Base-by-base conservation (phyloP, 2,888 invertebrate species). In the Drosophila ochracea region DNA sequence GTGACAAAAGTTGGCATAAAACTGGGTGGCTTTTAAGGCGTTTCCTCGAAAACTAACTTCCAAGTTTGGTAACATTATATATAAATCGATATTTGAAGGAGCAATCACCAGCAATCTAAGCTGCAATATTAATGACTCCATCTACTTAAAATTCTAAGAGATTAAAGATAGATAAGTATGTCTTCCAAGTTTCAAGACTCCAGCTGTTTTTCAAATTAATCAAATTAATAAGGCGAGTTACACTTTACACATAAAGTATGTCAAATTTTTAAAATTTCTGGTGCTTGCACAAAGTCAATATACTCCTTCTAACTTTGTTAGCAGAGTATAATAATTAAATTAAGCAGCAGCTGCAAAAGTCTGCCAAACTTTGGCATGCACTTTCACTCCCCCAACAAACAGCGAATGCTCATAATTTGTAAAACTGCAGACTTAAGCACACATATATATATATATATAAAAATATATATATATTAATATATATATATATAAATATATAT, bases 381-480 rank as follows among this genome's bases (percentile, higher is more conserved):
- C 41, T 41, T 63, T 39, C 35, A 55, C 71, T 55, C 49, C 49
- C 49, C 13, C 57, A 31, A 33, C 54, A 19, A 35, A 41, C 35
- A 61, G 52, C 47, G 39, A 63, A 50, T 59, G 80, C 33, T 71
- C 76, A 80, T 76, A 76, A 80, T 76, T 78, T 80, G 62, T 35
- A 35, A 11, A 39, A 33, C 47, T 52, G 21, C 57, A 25, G 19
- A 54, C 41, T 21, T 16, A 21, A 19, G 41, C 30, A 28, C 28
- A 31, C 3, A 11, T 7, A 62, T 1, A 50, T 35, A 52, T 4
- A 58, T 21, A 11, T 21, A 4, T 3, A n/a, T 5, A 43, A 1
- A 0, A 3, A 43, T 21, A 13, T 4, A 11, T 21, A 6, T n/a
- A 11, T 43, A 11, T 47, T 13, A 6, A 21, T 41, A 13, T 43